Evolutionary conservation across 1,140 invertebrate genomes (phyloP).

Genomic region (Lucilia cuprina): DNA sequence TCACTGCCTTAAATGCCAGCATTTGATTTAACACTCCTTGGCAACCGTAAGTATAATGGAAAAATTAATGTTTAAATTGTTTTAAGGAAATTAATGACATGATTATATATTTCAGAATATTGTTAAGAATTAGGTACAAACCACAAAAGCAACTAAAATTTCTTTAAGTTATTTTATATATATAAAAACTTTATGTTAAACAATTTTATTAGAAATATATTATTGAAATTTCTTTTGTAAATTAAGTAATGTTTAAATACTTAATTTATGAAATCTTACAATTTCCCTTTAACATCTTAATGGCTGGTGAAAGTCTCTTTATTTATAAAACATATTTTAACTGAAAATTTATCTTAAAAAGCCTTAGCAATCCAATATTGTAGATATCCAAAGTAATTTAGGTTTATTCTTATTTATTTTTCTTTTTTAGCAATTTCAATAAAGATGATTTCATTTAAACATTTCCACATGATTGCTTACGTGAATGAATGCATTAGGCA

Average conservation of each 20-base stretch:
- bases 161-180: too few relatives aligned
- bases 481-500: neutral
- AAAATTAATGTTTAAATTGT: neutral
- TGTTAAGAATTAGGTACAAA: too few relatives aligned
- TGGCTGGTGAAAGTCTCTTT: neutral
- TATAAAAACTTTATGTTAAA: too few relatives aligned
- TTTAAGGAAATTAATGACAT: too few relatives aligned
- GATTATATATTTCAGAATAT: too few relatives aligned
- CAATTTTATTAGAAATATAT: too few relatives aligned
- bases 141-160: too few relatives aligned
- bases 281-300: neutral
- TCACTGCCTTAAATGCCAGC: too few relatives aligned
- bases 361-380: neutral
- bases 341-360: neutral
- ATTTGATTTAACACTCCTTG: too few relatives aligned
- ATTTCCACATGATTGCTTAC: neutral
- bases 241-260: too few relatives aligned
- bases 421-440: neutral
- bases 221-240: too few relatives aligned
- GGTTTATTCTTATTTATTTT: neutral
- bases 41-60: too few relatives aligned
- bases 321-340: neutral
- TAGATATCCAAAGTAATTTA: neutral
- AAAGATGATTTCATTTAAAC: neutral
- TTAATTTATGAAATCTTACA: neutral